These are phyloP conservation scores for Sipha maydis DNA, from an alignment of 2,888 invertebrate species.

Conservation along the genomic window DNA sequence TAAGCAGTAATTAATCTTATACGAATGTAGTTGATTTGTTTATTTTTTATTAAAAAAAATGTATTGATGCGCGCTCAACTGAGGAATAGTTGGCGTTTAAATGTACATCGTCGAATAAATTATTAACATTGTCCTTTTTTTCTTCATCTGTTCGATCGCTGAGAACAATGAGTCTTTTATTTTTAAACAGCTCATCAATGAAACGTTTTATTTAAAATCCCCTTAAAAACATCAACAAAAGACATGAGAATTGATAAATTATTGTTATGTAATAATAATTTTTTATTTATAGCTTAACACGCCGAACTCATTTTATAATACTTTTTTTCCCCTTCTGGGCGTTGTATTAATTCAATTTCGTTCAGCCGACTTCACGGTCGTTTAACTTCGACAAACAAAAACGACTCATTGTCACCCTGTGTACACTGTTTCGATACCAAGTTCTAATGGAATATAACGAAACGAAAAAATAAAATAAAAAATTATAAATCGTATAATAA, in stretches of 20 bases:
- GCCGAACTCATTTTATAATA: background rate
- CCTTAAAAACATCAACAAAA: background rate
- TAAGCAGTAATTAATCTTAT: no score
- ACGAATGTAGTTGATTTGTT: no score
- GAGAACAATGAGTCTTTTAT: background rate
- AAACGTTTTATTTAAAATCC: background rate
- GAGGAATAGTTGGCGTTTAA: background rate
- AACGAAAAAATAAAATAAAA: background rate
- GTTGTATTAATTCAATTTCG: conserved; percentile 31
- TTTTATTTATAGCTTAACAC: background rate
- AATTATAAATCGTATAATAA: conserved; percentile 30
- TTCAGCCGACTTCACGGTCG: conserved; percentile 35
- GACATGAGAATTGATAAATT: background rate
- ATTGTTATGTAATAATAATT: conserved; percentile 1
- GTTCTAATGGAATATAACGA: background rate
- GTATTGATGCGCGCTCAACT: no score
- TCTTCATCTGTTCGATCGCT: background rate
- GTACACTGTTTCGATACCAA: background rate
- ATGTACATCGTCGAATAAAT: background rate
- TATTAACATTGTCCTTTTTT: background rate
- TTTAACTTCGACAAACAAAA: conserved; percentile 38
- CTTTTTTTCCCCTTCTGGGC: background rate
- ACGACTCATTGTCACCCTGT: conserved; percentile 19
- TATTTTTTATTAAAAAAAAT: no score
- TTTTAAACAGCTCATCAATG: background rate